Evolutionary conservation across 2,888 invertebrate genomes (phyloP).

Genomic region (Eupithecia subfuscata): DNA sequence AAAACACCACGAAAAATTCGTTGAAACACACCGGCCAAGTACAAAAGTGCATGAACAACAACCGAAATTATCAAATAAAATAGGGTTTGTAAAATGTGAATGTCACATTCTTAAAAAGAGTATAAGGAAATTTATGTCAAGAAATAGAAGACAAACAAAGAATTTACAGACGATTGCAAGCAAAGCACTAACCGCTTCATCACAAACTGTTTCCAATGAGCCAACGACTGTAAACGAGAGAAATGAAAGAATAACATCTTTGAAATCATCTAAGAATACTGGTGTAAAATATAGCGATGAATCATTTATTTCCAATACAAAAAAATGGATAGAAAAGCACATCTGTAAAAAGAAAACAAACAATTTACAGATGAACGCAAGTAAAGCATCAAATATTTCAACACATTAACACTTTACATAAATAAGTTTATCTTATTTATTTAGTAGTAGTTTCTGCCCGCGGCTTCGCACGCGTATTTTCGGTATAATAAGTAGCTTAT

Average conservation of each 20-base stretch:
- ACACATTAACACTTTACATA: neutral
- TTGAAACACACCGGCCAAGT: too few species aligned
- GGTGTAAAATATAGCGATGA: neutral
- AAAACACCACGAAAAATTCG: too few species aligned
- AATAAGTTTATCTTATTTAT: neutral
- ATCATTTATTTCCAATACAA: neutral
- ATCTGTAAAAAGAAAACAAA: neutral
- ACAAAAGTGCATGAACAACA: neutral
- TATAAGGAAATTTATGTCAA: too few species aligned
- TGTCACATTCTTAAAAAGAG: too few species aligned
- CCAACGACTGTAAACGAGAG: neutral
- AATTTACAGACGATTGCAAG: neutral
- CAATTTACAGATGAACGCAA: neutral
- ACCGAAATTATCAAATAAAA: neutral
- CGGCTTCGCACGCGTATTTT: too few species aligned
- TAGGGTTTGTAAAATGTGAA: too few species aligned
- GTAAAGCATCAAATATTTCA: neutral
- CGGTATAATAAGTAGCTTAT: too few species aligned
- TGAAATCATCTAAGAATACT: neutral
- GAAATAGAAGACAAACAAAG: too few species aligned
- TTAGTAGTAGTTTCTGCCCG: too few species aligned
- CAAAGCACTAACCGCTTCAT: neutral
- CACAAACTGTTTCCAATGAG: constrained; percentile 4
- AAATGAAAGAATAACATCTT: neutral
- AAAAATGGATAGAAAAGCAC: neutral